Evolutionary conservation across 2,113 vertebrate species (phyloP), one percentile per base, ranked within the genome.

Genomic region (Gallinago media): DNA sequence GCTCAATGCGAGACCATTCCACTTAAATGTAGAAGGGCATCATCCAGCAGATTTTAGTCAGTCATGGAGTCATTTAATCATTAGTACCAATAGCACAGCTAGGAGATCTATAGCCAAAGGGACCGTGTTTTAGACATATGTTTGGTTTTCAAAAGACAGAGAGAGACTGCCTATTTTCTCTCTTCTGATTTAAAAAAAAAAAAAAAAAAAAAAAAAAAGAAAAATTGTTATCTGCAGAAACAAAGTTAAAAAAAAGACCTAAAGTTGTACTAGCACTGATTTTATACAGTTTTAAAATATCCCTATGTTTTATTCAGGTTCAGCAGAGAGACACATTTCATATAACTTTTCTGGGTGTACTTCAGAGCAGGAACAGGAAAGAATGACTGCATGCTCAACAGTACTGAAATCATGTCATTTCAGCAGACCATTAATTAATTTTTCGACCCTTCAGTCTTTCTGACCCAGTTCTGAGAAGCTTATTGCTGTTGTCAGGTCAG

Each of bases 401-500:
- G 40, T 54, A 94, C 46, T 61, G n/a, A 93, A 88, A 55, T 23
- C 29, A 79, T 61, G 31, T 79, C 8, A 11, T 42, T 92, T 94
- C 87, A 73, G 36, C 85, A 94, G 54, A 94, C 73, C 50, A 80
- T 91, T 92, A 85, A 67, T 36, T 52, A 94, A 85, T 68, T 90
- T 95, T 91, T 85, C n/a, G 79, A 85, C 84, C 91, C 94, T 83
- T 83, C 85, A 87, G 49, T 81, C 77, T 94, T 71, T 89, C 58
- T 95, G 92, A 92, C 74, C 94, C 71, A 90, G 55, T 96, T 97
- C 79, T 91, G 89, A 94, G 85, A 91, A 95, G 77, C 95, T 93
- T 94, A 90, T 92, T 95, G 68, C 79, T 95, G 54, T 88, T 96
- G 47, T 98, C 91, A 97, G 68, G 97, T 97, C 95, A 96, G 76